Evolutionary conservation across 2,113 vertebrate species (phyloP), one percentile per base, ranked within the genome.

Genomic region (Glaucomys volans): DNA sequence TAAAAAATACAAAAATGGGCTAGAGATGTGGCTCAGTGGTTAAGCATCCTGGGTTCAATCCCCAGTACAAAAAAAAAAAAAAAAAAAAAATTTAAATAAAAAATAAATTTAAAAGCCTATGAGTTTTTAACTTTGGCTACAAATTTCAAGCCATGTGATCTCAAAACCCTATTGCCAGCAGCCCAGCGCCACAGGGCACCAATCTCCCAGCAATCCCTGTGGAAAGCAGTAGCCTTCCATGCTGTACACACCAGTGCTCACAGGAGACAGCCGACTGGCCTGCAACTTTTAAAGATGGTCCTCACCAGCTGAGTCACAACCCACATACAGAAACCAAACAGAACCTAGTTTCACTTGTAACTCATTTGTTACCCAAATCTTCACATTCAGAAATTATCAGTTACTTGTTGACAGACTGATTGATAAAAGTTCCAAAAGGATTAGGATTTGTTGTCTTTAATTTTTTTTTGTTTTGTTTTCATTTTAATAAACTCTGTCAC

Each of bases 371-470:
- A 87, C 37, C 87, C 90, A 92, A 86, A 57, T 82, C 76, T 88
- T 85, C 94, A 84, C 50, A 82, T 76, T 89, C 42, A 94, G 82
- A 69, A 87, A 52, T 74, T 83, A 94, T 90, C 87, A 92, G 92
- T 95, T 79, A 44, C 66, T 85, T 79, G 72, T 82, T 90, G 87
- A 93, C 76, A 96, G 85, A 97, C 42, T 37, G 75, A 81, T 22
- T 87, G 66, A 95, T 97, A 90, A 93, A 88, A 89, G 18, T 83
- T 95, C 64, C 75, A 80, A 87, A 87, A 83, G 40, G 57, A 91
- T 69, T 91, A 93, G 42, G 44, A 66, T 83, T 86, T 12, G 2
- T 75, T 66, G 47, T 84, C 76, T 47, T 37, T n/a, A 28, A 35
- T 22, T 42, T 24, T 20, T 16, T 16, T 47, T 64, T 18, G 5